Evolutionary conservation across 2,113 vertebrate genomes (phyloP).

Genomic region (Cariama cristata): DNA sequence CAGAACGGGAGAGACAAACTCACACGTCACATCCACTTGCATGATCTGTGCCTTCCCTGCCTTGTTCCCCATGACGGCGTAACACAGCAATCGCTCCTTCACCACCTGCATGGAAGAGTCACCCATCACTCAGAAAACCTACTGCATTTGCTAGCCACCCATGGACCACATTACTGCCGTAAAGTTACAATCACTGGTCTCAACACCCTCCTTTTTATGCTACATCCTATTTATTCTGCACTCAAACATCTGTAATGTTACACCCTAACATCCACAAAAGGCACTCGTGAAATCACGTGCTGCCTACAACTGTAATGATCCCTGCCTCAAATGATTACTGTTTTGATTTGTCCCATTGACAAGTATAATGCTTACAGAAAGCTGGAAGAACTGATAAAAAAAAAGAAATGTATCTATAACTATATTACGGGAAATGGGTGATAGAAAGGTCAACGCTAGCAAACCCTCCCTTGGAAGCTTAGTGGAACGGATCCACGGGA

Average conservation of each 20-base stretch:
- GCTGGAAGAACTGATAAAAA: neutral
- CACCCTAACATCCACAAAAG: neutral
- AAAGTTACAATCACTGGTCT: neutral
- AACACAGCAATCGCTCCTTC: constrained; percentile 82
- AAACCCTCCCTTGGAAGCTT: neutral
- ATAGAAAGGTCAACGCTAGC: neutral
- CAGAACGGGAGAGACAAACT: constrained; percentile 82
- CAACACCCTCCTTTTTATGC: neutral
- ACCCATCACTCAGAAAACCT: neutral
- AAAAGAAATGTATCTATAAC: neutral
- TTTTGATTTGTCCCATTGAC: neutral
- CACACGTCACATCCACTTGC: constrained; percentile 78
- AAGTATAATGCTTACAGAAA: neutral
- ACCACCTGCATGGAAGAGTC: constrained; percentile 73
- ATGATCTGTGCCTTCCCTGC: constrained; percentile 74
- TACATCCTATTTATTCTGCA: neutral
- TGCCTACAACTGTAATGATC: neutral
- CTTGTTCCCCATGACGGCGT: constrained; percentile 69
- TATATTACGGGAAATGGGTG: neutral
- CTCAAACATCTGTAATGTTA: neutral
- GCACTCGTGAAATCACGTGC: neutral
- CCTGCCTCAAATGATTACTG: neutral
- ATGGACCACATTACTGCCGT: neutral
- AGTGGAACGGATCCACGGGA: neutral
- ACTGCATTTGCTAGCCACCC: neutral